Conservation (phyloP, 2,888 invertebrate genomes). For the Octodonta nipae region DNA sequence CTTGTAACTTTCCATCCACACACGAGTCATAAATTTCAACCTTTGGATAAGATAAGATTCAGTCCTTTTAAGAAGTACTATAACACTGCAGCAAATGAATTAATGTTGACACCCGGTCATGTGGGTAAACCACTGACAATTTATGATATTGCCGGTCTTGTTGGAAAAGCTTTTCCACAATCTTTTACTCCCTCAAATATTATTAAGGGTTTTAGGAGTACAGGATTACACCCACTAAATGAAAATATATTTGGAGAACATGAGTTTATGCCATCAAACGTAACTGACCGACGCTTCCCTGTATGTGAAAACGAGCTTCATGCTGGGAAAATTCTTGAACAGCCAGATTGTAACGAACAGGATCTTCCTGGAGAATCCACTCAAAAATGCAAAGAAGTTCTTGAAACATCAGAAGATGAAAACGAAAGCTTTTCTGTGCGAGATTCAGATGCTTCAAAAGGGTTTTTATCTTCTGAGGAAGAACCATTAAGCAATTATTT, state of each 20-base stretch:
- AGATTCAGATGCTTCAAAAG: too few relatives aligned
- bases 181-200: neutral
- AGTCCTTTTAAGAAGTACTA: neutral
- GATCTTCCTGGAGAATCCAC: neutral
- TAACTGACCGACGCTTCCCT: neutral
- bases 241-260: neutral
- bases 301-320: neutral
- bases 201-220: neutral
- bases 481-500: too few relatives aligned
- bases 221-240: neutral
- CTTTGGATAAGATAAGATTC: neutral
- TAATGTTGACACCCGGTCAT: too few relatives aligned
- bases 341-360: too few relatives aligned
- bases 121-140: too few relatives aligned
- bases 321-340: too few relatives aligned
- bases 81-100: neutral
- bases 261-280: neutral
- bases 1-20: neutral
- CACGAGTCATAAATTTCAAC: slow-evolving; percentile 1
- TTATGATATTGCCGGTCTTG: too few relatives aligned
- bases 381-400: too few relatives aligned
- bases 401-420: too few relatives aligned
- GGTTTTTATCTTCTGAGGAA: too few relatives aligned
- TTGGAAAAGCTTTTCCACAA: too few relatives aligned
- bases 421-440: too few relatives aligned